Base-by-base conservation (phyloP, 2,113 vertebrate genomes). In the Baryphthengus martii region DNA sequence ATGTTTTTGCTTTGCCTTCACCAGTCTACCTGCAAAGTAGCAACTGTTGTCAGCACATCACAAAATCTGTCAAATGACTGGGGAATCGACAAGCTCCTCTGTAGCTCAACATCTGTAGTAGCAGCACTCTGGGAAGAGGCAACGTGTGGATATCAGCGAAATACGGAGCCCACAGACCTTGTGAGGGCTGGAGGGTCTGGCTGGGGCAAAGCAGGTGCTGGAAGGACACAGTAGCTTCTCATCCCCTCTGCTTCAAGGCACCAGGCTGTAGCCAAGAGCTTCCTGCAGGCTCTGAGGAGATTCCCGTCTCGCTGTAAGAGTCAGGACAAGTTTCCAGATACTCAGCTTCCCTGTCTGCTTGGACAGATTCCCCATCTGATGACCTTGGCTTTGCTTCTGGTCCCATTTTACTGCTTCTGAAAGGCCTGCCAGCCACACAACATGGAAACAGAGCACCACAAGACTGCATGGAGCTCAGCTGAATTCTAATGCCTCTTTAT, bases 401-500 rank as follows among this genome's bases (percentile, higher is more conserved):
- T 76, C 42, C 17, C 37, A 7, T 77, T 89, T 87, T 65, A 40
- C 52, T 45, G 72, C 56, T 61, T 72, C 49, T 55, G 35, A 81
- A 92, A 89, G 77, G 20, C 67, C 37, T 10, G 12, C 5, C 71
- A 63, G 63, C 25, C 68, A 53, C 45, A 20, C 2, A 3, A 92
- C 58, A 49, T 39, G 40, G 37, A 81, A 90, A 71, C 12, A 9
- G 7, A 79, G 31, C 6, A 1, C 44, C n/a, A 33, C 37, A 96
- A 23, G 65, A 18, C 44, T 45, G 31, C 25, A 33, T 18, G 3
- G 40, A 73, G 45, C 52, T 81, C 90, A 84, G 17, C 6, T 85
- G 76, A 92, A 93, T 92, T 82, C 88, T 76, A 90, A 94, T 82
- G 79, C 61, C 25, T 91, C 92, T 92, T 94, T 78, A 17, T 65